Percentiles rank a stretch among this genome's conserved stretches.
phyloP scores from a whole-genome alignment of 1,140 invertebrate genomes.

The Penaeus japonicus region DNA sequence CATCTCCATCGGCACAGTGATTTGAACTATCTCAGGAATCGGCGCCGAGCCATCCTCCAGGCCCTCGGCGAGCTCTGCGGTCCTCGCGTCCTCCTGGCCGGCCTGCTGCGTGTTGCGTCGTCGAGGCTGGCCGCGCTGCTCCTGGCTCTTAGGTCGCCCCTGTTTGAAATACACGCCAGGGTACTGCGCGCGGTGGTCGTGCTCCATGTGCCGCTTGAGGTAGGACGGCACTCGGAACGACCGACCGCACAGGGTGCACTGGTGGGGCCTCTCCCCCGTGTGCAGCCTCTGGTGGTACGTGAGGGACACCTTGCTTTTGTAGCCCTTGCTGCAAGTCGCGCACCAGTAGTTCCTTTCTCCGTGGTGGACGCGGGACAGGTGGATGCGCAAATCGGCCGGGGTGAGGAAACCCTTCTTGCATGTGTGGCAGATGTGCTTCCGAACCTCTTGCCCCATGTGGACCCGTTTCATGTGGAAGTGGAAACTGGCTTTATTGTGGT shows the following conservation, averaged over 20 bases:
- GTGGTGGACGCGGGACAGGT: slow-evolving; percentile 45
- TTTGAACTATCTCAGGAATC: slow-evolving; percentile 45
- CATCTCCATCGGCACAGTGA: slow-evolving; percentile 50
- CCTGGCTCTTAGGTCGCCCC: slow-evolving; percentile 37
- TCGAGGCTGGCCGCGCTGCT: slow-evolving; percentile 3
- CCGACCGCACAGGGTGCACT: slow-evolving; percentile 42
- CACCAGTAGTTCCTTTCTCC: slow-evolving; percentile 53
- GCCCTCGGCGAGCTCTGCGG: not conserved
- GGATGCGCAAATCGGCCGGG: slow-evolving; percentile 33
- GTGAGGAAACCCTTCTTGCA: slow-evolving; percentile 45
- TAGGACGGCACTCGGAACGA: slow-evolving; percentile 49
- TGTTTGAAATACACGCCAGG: slow-evolving; percentile 47
- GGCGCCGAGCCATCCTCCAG: not conserved
- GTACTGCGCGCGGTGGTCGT: slow-evolving; percentile 49
- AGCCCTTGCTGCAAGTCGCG: slow-evolving; percentile 49
- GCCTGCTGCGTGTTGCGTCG: not conserved
- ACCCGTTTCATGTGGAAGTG: slow-evolving; percentile 48
- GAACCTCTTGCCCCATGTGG: slow-evolving; percentile 42
- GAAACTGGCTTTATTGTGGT: slow-evolving; percentile 49
- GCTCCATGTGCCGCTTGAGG: slow-evolving; percentile 51
- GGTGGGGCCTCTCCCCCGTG: slow-evolving; percentile 51
- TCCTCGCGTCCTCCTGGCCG: not conserved
- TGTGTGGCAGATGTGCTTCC: slow-evolving; percentile 33
- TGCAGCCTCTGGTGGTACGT: slow-evolving; percentile 51
- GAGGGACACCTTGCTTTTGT: slow-evolving; percentile 51